A percentile compares a stretch with the other conserved stretches of the same genome.
These are phyloP conservation scores for Dioctria rufipes DNA, from an alignment of 2,888 invertebrate genomes.

Conservation along the genomic window DNA sequence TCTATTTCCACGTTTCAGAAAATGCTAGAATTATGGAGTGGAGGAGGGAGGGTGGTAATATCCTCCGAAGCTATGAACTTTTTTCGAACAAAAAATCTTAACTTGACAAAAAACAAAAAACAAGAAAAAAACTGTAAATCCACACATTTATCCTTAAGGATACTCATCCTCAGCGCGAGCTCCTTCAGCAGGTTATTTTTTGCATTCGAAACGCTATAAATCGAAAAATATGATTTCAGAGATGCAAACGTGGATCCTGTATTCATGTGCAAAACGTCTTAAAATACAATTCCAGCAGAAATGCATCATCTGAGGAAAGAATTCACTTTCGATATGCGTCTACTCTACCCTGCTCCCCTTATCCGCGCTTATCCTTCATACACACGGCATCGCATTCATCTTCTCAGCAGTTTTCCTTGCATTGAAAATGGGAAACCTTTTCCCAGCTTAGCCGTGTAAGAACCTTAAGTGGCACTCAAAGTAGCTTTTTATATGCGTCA, in stretches of 20 bases:
- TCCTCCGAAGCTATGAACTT: too few species aligned
- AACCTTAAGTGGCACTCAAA: constrained; percentile 43
- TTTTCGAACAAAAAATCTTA: too few species aligned
- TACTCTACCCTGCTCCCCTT: constrained; percentile 2
- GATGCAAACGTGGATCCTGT: neutral
- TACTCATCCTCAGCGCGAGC: constrained; percentile 3
- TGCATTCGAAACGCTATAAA: neutral
- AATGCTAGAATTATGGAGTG: too few species aligned
- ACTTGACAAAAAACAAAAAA: too few species aligned
- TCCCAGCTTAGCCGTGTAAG: constrained; percentile 22
- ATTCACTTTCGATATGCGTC: constrained; percentile 47
- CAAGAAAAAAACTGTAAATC: neutral
- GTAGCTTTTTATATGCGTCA: constrained; percentile 50
- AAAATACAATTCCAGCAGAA: constrained; percentile 9
- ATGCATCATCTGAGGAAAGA: constrained; percentile 26
- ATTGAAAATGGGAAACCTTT: constrained; percentile 26
- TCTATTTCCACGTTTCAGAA: too few species aligned
- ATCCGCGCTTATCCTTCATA: neutral
- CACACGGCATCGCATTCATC: constrained; percentile 10
- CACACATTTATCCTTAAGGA: constrained; percentile 12
- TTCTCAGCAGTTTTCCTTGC: constrained; percentile 30
- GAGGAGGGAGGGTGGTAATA: too few species aligned
- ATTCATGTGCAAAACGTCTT: constrained; percentile 29
- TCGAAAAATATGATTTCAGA: constrained; percentile 32
- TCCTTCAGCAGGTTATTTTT: constrained; percentile 6